Evolutionary conservation across 2,888 invertebrate species (phyloP).

Genomic region (Orthonychiurus folsomi): DNA sequence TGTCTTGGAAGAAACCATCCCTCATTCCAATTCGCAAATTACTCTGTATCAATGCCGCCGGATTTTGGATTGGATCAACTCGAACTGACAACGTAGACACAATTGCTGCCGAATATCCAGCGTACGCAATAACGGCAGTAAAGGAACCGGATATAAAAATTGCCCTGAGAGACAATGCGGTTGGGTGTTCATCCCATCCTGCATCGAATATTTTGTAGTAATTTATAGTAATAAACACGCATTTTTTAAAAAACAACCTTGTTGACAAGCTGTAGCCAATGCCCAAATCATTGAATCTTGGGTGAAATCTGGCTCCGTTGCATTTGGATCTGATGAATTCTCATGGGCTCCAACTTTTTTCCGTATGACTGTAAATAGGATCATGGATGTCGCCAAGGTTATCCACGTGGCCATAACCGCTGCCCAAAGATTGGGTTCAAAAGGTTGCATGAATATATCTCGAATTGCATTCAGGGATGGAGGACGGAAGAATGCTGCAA

Average conservation of each 20-base stretch:
- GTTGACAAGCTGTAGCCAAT: conserved; percentile 36
- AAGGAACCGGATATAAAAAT: conserved; percentile 36
- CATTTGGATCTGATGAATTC: conserved; percentile 15
- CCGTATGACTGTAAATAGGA: conserved; percentile 28
- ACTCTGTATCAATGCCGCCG: conserved; percentile 23
- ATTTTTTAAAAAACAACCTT: conserved; percentile 20
- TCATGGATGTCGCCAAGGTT: conserved; percentile 29
- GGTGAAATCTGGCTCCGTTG: conserved; percentile 31
- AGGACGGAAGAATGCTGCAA: conserved; percentile 30
- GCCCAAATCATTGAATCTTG: conserved; percentile 36
- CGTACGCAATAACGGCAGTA: conserved; percentile 36
- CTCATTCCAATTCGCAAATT: conserved; percentile 26
- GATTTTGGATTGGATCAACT: conserved; percentile 33
- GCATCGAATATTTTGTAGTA: conserved; percentile 4
- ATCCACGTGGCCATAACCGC: conserved; percentile 35
- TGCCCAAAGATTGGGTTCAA: conserved; percentile 32
- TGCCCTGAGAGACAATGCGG: conserved; percentile 26
- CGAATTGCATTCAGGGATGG: conserved; percentile 28
- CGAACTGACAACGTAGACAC: conserved; percentile 31
- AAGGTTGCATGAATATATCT: conserved; percentile 36
- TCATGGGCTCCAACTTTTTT: conserved; percentile 19
- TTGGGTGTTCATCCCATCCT: conserved; percentile 39
- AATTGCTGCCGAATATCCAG: conserved; percentile 38
- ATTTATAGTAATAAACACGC: no score
- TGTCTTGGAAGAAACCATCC: conserved; percentile 17